Conservation (phyloP, 2,888 invertebrate genomes). For the Lottia scabra region DNA sequence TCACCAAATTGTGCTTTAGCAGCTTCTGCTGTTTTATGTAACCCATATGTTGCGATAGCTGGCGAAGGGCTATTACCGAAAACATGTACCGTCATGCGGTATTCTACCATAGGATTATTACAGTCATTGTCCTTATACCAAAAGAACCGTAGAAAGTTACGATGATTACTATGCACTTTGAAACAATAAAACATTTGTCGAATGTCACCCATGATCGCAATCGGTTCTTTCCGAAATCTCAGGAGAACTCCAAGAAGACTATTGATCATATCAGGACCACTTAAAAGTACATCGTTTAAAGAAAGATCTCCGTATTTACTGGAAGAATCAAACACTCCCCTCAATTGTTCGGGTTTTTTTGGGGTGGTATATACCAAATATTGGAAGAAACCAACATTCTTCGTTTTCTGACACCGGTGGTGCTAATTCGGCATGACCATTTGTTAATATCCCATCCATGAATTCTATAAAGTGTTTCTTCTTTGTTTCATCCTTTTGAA, state of each 20-base stretch:
- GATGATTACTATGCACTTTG: conserved; percentile 26
- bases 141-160: conserved; percentile 32
- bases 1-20: conserved; percentile 9
- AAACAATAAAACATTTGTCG: conserved; percentile 38
- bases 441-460: conserved; percentile 23
- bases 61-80: conserved; percentile 41
- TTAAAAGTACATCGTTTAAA: conserved; percentile 25
- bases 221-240: conserved; percentile 25
- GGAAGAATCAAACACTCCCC: conserved; percentile 32
- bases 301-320: conserved; percentile 21
- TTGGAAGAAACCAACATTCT: conserved; percentile 31
- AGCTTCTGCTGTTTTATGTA: conserved; percentile 21
- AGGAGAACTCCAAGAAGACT: conserved; percentile 32
- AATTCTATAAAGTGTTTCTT: conserved; percentile 18
- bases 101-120: conserved; percentile 27
- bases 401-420: conserved; percentile 7
- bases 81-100: conserved; percentile 38
- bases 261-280: conserved; percentile 33
- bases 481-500: conserved; percentile 14
- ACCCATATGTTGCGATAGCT: conserved; percentile 33
- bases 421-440: conserved; percentile 32
- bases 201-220: conserved; percentile 31
- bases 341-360: conserved; percentile 29
- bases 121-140: conserved; percentile 36
- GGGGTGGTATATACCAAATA: conserved; percentile 31